Conservation (phyloP, 2,797 vertebrate species). For the Kryptopterus vitreolus region DNA sequence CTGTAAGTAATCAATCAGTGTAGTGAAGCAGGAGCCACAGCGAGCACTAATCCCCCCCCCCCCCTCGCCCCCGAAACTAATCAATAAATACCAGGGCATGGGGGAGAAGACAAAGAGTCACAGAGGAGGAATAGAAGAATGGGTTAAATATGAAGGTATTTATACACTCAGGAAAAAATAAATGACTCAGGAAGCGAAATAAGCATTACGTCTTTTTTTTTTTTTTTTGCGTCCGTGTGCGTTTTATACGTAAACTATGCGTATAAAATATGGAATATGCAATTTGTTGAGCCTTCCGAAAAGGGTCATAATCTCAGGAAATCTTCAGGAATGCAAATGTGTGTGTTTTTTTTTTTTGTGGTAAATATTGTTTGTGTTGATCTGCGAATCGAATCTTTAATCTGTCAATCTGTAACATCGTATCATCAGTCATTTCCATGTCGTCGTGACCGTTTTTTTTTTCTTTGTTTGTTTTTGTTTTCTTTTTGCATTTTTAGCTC, state of each 20-base stretch:
- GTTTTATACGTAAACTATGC: neutral
- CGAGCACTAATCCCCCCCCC: slow-evolving; percentile 35
- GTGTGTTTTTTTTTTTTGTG: neutral
- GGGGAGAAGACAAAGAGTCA: neutral
- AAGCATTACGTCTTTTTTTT: neutral
- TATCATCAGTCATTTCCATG: neutral
- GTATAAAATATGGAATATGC: slow-evolving; percentile 10
- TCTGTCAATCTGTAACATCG: neutral
- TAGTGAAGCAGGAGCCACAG: slow-evolving; percentile 34
- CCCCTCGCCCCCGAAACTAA: too few relatives aligned
- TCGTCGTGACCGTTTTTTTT: neutral
- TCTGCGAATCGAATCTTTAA: neutral
- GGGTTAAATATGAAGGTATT: neutral
- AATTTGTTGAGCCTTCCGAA: slow-evolving; percentile 24
- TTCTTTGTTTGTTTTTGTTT: neutral
- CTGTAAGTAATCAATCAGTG: slow-evolving; percentile 44
- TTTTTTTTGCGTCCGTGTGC: too few relatives aligned
- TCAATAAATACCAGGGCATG: slow-evolving; percentile 38
- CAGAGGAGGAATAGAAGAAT: neutral
- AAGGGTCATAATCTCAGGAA: slow-evolving; percentile 48
- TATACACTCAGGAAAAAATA: slow-evolving; percentile 13
- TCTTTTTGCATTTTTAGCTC: neutral
- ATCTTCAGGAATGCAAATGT: slow-evolving; percentile 28
- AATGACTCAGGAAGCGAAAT: neutral
- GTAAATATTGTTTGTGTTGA: neutral